Conservation (phyloP, 2,113 vertebrate genomes). For the Dasyprocta punctata region DNA sequence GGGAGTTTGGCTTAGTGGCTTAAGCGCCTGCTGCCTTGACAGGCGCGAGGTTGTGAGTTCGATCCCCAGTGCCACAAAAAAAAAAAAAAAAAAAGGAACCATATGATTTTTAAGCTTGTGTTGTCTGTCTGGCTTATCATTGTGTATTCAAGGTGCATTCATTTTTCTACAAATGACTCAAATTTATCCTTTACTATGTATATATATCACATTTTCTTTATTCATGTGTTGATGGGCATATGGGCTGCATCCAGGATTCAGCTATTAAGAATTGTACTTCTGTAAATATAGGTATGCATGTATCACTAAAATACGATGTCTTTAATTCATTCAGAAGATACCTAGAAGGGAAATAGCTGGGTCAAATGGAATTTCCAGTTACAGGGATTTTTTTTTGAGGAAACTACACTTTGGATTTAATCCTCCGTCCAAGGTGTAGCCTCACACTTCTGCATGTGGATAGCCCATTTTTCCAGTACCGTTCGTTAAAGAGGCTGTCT, state of each 20-base stretch:
- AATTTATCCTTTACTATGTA: not conserved
- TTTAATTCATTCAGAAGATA: not conserved
- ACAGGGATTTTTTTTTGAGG: not conserved
- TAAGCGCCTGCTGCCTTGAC: too few species aligned
- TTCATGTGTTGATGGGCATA: not conserved
- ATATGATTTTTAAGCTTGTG: not conserved
- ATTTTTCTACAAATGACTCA: not conserved
- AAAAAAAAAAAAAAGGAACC: too few species aligned
- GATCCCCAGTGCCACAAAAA: too few species aligned
- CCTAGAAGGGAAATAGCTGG: not conserved
- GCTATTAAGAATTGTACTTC: not conserved
- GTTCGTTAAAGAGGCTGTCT: not conserved
- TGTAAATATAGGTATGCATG: not conserved
- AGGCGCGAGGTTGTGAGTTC: too few species aligned
- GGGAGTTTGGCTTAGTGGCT: too few species aligned
- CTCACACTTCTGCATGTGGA: not conserved
- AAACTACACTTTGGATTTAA: not conserved
- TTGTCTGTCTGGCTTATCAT: too few species aligned
- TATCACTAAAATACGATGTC: not conserved
- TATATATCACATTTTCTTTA: not conserved
- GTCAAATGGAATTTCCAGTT: not conserved
- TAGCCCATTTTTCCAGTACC: not conserved
- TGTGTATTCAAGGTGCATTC: not conserved
- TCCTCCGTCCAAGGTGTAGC: not conserved
- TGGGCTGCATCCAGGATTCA: not conserved